These are phyloP conservation scores for Coptodon bakossiorum DNA, from an alignment of 2,113 vertebrate genomes.

Conservation along the genomic window DNA sequence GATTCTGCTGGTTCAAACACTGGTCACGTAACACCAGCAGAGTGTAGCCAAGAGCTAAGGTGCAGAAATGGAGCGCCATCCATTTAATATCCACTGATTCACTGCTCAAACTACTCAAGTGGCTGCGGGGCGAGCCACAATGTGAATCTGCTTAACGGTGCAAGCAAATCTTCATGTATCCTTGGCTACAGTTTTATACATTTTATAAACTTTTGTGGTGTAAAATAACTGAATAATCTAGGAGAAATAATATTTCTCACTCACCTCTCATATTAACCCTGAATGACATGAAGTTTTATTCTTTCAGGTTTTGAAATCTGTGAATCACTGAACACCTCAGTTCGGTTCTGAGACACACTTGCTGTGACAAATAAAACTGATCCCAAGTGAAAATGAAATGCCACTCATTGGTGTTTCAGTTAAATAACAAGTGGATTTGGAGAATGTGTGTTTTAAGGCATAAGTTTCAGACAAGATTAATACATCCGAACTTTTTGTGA, in stretches of 20 bases:
- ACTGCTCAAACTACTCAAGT: not conserved
- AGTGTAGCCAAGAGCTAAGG: constrained; percentile 20
- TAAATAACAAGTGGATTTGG: not conserved
- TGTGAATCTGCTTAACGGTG: not conserved
- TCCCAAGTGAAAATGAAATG: not conserved
- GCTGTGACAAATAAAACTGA: not conserved
- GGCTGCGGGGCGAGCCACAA: not conserved
- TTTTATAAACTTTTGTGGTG: not conserved
- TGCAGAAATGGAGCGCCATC: not conserved
- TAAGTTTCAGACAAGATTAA: not conserved
- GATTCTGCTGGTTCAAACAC: not conserved
- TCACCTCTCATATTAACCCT: not conserved
- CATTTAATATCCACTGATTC: not conserved
- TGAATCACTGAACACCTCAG: not conserved
- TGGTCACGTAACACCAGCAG: constrained; percentile 15
- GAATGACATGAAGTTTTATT: not conserved
- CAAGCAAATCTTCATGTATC: not conserved
- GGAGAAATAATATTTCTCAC: not conserved
- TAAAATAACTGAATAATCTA: not conserved
- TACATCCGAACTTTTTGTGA: accelerated
- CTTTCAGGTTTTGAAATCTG: not conserved
- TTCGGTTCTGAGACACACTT: not conserved
- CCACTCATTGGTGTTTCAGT: not conserved
- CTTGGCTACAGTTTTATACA: not conserved
- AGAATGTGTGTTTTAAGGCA: not conserved